Evolutionary conservation across 2,113 vertebrate genomes (phyloP), one percentile per base, ranked within the genome.

Genomic region (Lontra canadensis): DNA sequence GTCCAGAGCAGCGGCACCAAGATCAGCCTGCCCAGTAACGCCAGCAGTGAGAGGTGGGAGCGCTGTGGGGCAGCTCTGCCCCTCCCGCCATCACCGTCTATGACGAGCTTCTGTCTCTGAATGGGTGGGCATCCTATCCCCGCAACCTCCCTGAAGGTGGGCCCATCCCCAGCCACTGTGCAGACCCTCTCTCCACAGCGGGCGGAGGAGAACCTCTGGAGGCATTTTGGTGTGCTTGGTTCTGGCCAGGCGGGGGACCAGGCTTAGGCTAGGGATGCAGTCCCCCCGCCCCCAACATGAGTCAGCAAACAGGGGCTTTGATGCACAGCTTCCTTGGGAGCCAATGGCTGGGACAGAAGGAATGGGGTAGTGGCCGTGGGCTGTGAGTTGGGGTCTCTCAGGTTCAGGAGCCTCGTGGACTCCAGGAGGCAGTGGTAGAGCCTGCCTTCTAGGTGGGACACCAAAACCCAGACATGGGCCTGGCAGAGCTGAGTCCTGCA

Each of bases 101-200:
- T 49, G 57, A 78, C 0, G 3, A 31, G 8, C 39, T 0, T 7
- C 14, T 1, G 21, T 76, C 39, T 78, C 31, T 4, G 15, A 14
- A 17, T 29, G 10, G 39, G 73, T 44, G 73, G 13, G 25, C 39
- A 42, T 44, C 73, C 42, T 76, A 7, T 76, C 63, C 25, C 12
- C 42, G 1, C 7, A 4, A 55, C 52, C 39, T 39, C 39, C 39
- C 3, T 9, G 52, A 49, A 17, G 52, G n/a, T 82, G 80, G 80
- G 63, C 63, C 63, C 29, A 12, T 61, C 63, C 63, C 63, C 29
- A 65, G 65, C 65, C 34, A 8, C 65, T n/a, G 34, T n/a, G 63
- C 29, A 26, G 71, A 42, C 36, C 6, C 4, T 71, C n/a, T 73
- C 21, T 42, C 11, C 36, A 74, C 18, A 25, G 23, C 12, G 11